These are phyloP conservation scores for Agelaius tricolor DNA, from an alignment of 2,113 vertebrate species.

Conservation along the genomic window DNA sequence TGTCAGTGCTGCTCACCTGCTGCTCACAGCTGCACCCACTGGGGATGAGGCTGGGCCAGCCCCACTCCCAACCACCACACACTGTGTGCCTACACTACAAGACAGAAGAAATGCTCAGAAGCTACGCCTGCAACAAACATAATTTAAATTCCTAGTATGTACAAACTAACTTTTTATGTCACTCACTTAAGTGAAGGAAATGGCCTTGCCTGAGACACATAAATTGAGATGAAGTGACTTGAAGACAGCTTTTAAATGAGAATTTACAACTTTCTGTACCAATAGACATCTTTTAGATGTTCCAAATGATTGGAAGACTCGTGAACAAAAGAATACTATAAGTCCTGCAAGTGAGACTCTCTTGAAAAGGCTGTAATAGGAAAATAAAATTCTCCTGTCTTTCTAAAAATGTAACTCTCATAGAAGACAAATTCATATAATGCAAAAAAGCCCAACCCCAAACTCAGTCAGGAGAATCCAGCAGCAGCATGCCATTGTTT, in stretches of 20 bases:
- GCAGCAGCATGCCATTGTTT: background rate
- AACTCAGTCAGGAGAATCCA: background rate
- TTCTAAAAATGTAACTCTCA: background rate
- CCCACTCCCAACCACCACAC: accelerated
- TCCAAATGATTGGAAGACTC: background rate
- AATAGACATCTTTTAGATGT: background rate
- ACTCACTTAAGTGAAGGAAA: background rate
- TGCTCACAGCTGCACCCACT: background rate
- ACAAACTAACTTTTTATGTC: background rate
- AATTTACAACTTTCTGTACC: background rate
- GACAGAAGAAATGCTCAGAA: background rate
- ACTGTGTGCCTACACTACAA: background rate
- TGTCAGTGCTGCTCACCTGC: background rate
- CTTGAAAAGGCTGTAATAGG: background rate
- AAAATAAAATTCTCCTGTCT: background rate
- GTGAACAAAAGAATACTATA: background rate
- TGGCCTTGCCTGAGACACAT: background rate
- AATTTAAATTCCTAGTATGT: background rate
- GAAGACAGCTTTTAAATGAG: background rate
- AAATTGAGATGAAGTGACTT: background rate
- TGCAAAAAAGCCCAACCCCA: background rate
- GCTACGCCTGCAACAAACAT: background rate
- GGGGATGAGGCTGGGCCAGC: background rate
- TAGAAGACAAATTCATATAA: background rate
- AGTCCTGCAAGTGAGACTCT: background rate